Percentiles rank a stretch among this genome's conserved stretches.
Evolutionary conservation across 2,888 invertebrate genomes (phyloP).

Genomic region (Venusia cambrica): DNA sequence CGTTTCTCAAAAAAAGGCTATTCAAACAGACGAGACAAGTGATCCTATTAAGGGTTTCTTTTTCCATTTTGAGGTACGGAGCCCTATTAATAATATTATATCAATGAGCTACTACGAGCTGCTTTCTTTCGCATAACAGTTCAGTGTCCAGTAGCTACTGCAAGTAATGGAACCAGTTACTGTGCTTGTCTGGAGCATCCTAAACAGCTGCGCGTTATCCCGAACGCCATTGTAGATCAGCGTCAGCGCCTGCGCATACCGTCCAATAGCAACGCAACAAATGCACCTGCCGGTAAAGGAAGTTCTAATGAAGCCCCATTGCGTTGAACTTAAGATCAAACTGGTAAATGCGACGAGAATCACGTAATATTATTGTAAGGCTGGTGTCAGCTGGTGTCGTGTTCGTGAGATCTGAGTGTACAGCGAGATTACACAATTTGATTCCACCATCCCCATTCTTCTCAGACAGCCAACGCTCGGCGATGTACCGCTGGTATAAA

Average conservation of each 20-base stretch:
- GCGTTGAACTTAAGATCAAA: conserved; percentile 30
- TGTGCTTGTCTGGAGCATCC: conserved; percentile 6
- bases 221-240: conserved; percentile 53
- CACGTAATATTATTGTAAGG: conserved; percentile 12
- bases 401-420: conserved; percentile 15
- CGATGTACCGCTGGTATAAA: too few relatives aligned
- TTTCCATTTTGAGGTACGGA: too few relatives aligned
- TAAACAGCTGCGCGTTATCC: conserved; percentile 55
- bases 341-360: conserved; percentile 11
- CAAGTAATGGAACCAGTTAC: conserved; percentile 2
- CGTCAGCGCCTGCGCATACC: conserved; percentile 59
- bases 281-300: conserved; percentile 69
- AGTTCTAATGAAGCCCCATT: conserved; percentile 54
- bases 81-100: too few relatives aligned
- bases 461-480: too few relatives aligned
- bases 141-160: too few relatives aligned
- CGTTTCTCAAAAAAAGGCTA: too few relatives aligned
- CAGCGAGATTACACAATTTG: too few relatives aligned
- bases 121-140: too few relatives aligned
- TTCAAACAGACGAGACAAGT: too few relatives aligned
- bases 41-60: too few relatives aligned
- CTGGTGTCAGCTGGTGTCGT: conserved; percentile 14
- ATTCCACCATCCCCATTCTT: too few relatives aligned
- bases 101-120: too few relatives aligned
- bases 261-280: conserved; percentile 47